Evolutionary conservation across 2,113 vertebrate genomes (phyloP).

Genomic region (Nycticorax nycticorax): DNA sequence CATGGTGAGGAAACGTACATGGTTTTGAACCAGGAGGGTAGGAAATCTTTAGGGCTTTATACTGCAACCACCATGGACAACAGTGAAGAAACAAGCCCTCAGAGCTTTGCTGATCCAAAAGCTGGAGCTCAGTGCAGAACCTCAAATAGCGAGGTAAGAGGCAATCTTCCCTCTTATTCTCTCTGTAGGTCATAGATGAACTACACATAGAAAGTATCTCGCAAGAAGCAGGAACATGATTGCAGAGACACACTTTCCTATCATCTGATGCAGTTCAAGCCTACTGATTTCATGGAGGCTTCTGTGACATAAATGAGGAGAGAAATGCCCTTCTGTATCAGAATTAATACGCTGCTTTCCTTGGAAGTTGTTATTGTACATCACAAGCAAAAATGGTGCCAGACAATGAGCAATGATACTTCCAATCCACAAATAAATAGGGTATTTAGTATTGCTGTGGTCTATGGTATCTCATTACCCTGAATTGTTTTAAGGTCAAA

Average conservation of each 20-base stretch:
- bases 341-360: not conserved
- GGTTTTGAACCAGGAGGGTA: not conserved
- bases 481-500: not conserved
- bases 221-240: not conserved
- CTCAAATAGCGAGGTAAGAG: not conserved
- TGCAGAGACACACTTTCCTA: not conserved
- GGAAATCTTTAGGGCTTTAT: not conserved
- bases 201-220: not conserved
- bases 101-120: not conserved
- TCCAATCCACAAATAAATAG: not conserved
- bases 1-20: not conserved
- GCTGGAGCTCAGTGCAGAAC: not conserved
- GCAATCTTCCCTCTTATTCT: not conserved
- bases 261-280: not conserved
- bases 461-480: not conserved
- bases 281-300: not conserved
- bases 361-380: not conserved
- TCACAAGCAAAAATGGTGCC: not conserved
- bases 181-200: not conserved
- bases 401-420: not conserved
- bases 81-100: not conserved
- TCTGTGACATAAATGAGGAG: not conserved
- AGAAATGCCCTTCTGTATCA: not conserved
- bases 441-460: not conserved
- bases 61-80: not conserved